Evolutionary conservation across 2,888 invertebrate species (phyloP), one percentile per base, ranked within the genome.

Genomic region (Tetheella fluctuosa): DNA sequence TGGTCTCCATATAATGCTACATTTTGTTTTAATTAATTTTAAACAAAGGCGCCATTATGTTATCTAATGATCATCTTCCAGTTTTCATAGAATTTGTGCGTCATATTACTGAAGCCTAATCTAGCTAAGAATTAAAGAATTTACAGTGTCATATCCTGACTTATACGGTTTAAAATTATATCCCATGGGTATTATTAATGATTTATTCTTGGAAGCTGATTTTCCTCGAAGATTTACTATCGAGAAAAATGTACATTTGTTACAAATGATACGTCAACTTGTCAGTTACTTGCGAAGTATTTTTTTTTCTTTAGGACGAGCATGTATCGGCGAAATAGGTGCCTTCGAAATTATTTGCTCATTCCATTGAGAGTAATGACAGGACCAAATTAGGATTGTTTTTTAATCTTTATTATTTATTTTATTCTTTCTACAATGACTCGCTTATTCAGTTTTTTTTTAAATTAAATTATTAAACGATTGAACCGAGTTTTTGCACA

Each of bases 131-230:
- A 34, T 55, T 30, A 37, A 20, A 34, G 55, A 55, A 55, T 55
- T 34, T 20, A n/a, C 13, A 37, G 55, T 34, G 55, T 55, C 55
- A 55, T 28, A 15, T 34, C 55, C 23, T 30, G 20, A 6, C 4
- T n/a, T 48, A 12, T n/a, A 7, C 17, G 12, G 20, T n/a, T 20
- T 17, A 3, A 55, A 55, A 37, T 37, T 23, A 34, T 34, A 55
- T 30, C 34, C 48, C 48, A 48, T 48, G 48, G 48, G 10, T 20
- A 10, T 48, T 7, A 48, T 2, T 48, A 10, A 10, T 15, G 48
- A 20, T 48, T 55, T 34, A 5, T 55, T 55, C 55, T 55, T 23
- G 13, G 55, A 34, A 55, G 13, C 15, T 20, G 20, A 13, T 55
- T 54, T 54, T 34, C 54, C 34, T 30, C 20, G 17, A 28, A 10